A percentile compares a stretch with the other conserved stretches of the same genome.
Conservation (phyloP, 2,888 invertebrate genomes). For the Agrochola circellaris region DNA sequence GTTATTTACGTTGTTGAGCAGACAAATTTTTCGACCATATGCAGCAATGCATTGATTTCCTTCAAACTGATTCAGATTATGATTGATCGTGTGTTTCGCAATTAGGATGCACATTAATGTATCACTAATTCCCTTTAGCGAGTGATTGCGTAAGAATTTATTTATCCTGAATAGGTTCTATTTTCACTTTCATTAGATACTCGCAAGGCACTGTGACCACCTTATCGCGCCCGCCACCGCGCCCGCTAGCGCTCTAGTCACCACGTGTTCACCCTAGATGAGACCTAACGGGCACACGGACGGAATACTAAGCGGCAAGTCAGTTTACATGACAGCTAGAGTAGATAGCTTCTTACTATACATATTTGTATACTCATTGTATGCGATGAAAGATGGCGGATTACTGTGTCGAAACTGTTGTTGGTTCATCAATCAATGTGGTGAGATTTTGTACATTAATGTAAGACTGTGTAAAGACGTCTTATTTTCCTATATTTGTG, state of each 20-base stretch:
- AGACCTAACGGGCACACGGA: conserved; percentile 7
- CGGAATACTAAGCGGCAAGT: conserved; percentile 25
- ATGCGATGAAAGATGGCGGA: conserved; percentile 28
- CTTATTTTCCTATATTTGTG: too few relatives aligned
- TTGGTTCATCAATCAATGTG: conserved; percentile 14
- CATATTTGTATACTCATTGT: conserved; percentile 10
- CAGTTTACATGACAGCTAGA: conserved; percentile 38
- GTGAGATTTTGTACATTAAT: not conserved
- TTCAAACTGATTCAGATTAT: too few relatives aligned
- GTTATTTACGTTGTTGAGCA: too few relatives aligned
- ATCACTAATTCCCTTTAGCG: too few relatives aligned
- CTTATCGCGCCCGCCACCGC: not conserved
- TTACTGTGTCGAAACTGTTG: conserved; percentile 29
- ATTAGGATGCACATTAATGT: too few relatives aligned
- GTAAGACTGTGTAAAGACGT: not conserved
- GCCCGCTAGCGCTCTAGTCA: not conserved
- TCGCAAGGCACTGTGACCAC: not conserved
- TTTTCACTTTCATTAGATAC: not conserved
- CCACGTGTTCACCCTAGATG: not conserved
- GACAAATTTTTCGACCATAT: too few relatives aligned
- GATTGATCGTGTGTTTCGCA: too few relatives aligned
- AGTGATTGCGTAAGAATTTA: too few relatives aligned
- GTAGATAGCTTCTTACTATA: conserved; percentile 17
- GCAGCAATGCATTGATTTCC: too few relatives aligned
- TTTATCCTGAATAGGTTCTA: too few relatives aligned